Conservation (phyloP, 1,140 invertebrate genomes). For the Macrosteles quadrilineatus region DNA sequence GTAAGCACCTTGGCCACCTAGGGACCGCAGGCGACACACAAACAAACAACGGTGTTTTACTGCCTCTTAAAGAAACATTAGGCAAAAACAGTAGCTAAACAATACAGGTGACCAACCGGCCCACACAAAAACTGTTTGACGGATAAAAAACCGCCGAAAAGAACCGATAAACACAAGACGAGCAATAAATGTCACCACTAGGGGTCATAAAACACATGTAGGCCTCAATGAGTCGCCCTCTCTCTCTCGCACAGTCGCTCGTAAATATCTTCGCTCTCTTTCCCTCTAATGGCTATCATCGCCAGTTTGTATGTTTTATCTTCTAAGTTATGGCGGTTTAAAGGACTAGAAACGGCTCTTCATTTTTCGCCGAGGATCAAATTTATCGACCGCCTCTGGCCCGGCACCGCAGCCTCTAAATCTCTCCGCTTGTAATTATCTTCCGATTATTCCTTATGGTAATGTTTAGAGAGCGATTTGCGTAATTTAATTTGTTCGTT, state of each 20-base stretch:
- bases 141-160: slow-evolving; percentile 1
- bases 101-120: background rate
- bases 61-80: no score
- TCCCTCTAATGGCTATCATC: background rate
- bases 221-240: slow-evolving; percentile 9
- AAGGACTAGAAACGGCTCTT: background rate
- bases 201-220: slow-evolving; percentile 4
- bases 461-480: no score
- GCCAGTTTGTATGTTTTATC: slow-evolving; percentile 10
- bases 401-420: no score
- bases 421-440: no score
- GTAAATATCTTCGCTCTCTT: background rate
- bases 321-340: slow-evolving; percentile 14
- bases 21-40: no score
- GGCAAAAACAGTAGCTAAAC: background rate
- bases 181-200: background rate
- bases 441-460: no score
- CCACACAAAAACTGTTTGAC: background rate
- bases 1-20: no score
- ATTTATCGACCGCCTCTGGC: slow-evolving; percentile 1
- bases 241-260: background rate
- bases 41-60: no score
- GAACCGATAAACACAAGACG: background rate
- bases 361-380: slow-evolving; percentile 16
- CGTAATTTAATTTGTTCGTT: no score